Conservation (phyloP, 1,140 invertebrate genomes). For the Ephestia elutella region DNA sequence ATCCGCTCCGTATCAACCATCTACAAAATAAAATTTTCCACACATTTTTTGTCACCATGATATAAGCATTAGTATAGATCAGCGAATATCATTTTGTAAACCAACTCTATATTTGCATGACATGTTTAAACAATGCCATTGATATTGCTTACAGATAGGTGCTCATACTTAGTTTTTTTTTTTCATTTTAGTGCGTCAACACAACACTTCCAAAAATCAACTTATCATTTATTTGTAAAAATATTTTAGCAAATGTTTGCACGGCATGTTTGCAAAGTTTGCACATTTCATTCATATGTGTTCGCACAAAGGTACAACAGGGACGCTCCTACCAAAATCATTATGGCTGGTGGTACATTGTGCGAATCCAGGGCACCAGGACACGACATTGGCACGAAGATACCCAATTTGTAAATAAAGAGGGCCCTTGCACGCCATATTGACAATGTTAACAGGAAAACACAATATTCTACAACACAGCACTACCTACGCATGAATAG, state of each 20-base stretch:
- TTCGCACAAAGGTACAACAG: background rate
- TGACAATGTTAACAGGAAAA: background rate
- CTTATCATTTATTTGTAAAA: too few relatives aligned
- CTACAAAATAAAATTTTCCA: too few relatives aligned
- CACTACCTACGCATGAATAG: background rate
- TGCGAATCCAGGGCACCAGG: conserved; percentile 9
- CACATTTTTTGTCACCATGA: too few relatives aligned
- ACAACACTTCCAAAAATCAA: too few relatives aligned
- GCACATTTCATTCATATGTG: background rate
- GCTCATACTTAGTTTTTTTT: too few relatives aligned
- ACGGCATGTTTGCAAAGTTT: background rate
- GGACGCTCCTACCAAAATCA: background rate
- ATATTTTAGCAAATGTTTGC: background rate
- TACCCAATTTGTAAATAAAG: conserved; percentile 13
- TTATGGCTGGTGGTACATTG: conserved; percentile 3
- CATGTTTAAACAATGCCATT: too few relatives aligned
- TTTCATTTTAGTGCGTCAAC: too few relatives aligned
- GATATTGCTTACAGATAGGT: too few relatives aligned
- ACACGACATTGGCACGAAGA: conserved; percentile 11
- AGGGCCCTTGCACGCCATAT: conserved; percentile 2
- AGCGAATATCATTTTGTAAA: too few relatives aligned
- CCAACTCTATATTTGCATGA: too few relatives aligned
- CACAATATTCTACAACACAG: background rate
- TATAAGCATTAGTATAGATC: too few relatives aligned
- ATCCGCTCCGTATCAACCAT: too few relatives aligned